These are phyloP conservation scores for Lepidochrysops patricia DNA, from an alignment of 2,888 invertebrate genomes.

Conservation along the genomic window DNA sequence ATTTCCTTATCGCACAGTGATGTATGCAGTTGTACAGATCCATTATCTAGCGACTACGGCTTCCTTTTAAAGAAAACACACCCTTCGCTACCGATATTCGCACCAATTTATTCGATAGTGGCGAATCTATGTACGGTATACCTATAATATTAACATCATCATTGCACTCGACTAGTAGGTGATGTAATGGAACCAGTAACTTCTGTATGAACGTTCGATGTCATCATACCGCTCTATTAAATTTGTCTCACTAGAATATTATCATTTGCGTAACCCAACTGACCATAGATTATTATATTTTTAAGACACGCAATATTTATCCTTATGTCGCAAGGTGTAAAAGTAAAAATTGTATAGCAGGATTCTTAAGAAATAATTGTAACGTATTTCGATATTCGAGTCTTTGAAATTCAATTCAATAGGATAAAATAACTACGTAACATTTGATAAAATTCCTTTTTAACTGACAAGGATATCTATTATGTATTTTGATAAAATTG, in stretches of 20 bases:
- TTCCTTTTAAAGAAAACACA: no score
- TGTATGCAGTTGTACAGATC: no score
- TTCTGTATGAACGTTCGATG: slow-evolving; percentile 38
- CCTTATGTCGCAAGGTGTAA: background rate
- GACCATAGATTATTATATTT: background rate
- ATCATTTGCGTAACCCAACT: slow-evolving; percentile 38
- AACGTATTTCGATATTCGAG: background rate
- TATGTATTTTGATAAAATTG: background rate
- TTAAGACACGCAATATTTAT: background rate
- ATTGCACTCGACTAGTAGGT: no score
- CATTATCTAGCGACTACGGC: no score
- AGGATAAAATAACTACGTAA: slow-evolving; percentile 22
- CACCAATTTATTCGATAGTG: no score
- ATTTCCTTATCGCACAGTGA: no score
- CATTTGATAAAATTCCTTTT: slow-evolving; percentile 26
- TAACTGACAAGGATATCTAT: slow-evolving; percentile 22
- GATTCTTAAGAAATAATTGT: background rate
- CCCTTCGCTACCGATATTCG: no score
- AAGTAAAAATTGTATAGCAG: background rate
- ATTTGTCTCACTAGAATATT: slow-evolving; percentile 37
- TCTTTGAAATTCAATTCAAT: slow-evolving; percentile 20
- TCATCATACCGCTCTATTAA: slow-evolving; percentile 44
- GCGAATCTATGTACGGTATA: no score
- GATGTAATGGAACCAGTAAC: slow-evolving; percentile 38
- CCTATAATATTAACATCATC: no score